These are phyloP conservation scores for Pachyuromys duprasi DNA, from an alignment of 2,797 vertebrate genomes.

Conservation along the genomic window DNA sequence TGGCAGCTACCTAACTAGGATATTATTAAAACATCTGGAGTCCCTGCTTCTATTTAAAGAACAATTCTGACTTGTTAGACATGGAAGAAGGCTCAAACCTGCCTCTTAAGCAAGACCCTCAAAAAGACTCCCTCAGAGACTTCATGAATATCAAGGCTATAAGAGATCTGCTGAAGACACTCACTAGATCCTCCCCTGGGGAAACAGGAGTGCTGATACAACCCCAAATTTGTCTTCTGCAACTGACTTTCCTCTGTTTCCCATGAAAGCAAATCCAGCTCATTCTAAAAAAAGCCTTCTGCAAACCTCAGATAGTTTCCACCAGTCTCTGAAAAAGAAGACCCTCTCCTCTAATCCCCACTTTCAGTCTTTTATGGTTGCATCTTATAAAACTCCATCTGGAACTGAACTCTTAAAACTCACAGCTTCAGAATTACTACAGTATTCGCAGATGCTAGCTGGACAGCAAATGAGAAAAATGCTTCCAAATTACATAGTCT, in stretches of 20 bases:
- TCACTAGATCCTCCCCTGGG: background rate
- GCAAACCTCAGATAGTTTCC: background rate
- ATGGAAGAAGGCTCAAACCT: background rate
- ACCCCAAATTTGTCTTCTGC: background rate
- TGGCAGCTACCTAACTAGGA: background rate
- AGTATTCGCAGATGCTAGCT: background rate
- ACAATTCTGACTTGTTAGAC: background rate
- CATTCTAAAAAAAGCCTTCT: background rate
- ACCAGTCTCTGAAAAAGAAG: background rate
- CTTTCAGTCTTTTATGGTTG: background rate
- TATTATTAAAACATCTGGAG: background rate
- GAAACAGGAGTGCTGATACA: background rate
- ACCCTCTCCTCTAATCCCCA: background rate
- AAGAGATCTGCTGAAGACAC: background rate
- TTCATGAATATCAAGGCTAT: background rate
- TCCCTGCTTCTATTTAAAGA: background rate
- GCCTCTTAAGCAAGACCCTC: background rate
- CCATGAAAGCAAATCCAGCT: background rate
- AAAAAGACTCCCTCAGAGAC: background rate
- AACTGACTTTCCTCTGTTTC: background rate
- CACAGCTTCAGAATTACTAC: background rate
- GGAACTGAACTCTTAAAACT: conserved; percentile 50
- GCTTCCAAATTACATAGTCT: conserved; percentile 29
- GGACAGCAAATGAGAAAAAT: conserved; percentile 37
- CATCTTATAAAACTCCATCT: conserved; percentile 55